Conservation (phyloP, 2,113 vertebrate species). For the Pygoscelis adeliae region DNA sequence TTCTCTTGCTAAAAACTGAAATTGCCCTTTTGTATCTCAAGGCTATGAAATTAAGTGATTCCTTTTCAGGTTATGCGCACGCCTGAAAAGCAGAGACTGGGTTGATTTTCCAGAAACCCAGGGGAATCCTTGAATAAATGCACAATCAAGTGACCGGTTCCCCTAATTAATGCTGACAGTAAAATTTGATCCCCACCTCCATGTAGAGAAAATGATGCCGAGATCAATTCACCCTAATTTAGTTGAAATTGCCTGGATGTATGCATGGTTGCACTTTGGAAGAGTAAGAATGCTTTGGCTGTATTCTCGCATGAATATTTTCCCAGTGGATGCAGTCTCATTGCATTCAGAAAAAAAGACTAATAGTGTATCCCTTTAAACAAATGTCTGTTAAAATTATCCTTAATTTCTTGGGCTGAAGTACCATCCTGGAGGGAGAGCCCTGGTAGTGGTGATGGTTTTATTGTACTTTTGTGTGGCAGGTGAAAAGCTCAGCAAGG, state of each 20-base stretch:
- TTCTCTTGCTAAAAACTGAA: not conserved
- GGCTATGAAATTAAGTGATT: not conserved
- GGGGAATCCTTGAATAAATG: not conserved
- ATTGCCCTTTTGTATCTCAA: not conserved
- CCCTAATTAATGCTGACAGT: not conserved
- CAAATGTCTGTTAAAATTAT: not conserved
- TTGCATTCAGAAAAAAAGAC: not conserved
- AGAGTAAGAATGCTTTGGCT: not conserved
- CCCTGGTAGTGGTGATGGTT: not conserved
- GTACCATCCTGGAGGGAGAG: not conserved
- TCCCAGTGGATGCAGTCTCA: not conserved
- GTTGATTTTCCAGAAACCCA: not conserved
- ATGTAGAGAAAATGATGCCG: not conserved
- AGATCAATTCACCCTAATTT: not conserved
- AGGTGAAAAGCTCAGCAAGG: not conserved
- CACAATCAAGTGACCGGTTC: not conserved
- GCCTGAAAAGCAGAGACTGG: not conserved
- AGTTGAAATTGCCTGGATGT: not conserved
- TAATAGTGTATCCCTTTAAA: not conserved
- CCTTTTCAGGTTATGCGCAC: not conserved
- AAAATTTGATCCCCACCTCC: not conserved
- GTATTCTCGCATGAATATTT: not conserved
- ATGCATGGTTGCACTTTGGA: not conserved
- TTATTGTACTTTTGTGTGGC: not conserved
- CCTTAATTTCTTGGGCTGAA: not conserved